phyloP scores from a whole-genome alignment of 2,113 vertebrate species.

The Spea multiplicata region DNA sequence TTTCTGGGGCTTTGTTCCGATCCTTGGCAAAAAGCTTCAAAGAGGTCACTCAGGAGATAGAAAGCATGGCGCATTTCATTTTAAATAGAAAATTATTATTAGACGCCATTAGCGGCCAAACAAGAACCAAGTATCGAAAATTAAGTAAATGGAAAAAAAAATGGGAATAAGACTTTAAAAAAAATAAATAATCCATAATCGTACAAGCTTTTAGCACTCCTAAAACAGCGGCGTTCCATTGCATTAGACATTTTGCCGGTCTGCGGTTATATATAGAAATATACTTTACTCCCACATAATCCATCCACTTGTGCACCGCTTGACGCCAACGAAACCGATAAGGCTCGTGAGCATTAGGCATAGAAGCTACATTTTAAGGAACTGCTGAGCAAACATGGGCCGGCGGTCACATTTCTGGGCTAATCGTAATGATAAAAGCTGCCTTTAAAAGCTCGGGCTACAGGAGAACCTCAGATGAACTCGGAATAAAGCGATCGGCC shows the following conservation, averaged over 20 bases:
- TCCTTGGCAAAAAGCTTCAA: constrained; percentile 34
- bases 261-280: constrained; percentile 33
- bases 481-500: too few species aligned
- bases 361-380: constrained; percentile 4
- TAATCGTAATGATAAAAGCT: neutral
- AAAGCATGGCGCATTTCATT: constrained; percentile 13
- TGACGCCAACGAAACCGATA: constrained; percentile 24
- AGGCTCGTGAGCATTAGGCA: constrained; percentile 19
- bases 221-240: constrained; percentile 16
- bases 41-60: constrained; percentile 24
- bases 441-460: neutral
- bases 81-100: constrained; percentile 26
- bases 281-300: constrained; percentile 23
- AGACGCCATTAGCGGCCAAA: constrained; percentile 18
- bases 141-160: too few species aligned
- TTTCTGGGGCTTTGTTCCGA: constrained; percentile 27
- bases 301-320: constrained; percentile 19
- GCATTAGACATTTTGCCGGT: constrained; percentile 29
- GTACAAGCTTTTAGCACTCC: neutral
- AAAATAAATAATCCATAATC: too few species aligned
- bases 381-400: constrained; percentile 13
- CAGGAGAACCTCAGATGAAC: too few species aligned
- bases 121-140: constrained; percentile 9
- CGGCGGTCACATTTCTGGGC: constrained; percentile 6
- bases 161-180: too few species aligned